Conservation (phyloP, 2,113 vertebrate species). For the Panurus biarmicus region DNA sequence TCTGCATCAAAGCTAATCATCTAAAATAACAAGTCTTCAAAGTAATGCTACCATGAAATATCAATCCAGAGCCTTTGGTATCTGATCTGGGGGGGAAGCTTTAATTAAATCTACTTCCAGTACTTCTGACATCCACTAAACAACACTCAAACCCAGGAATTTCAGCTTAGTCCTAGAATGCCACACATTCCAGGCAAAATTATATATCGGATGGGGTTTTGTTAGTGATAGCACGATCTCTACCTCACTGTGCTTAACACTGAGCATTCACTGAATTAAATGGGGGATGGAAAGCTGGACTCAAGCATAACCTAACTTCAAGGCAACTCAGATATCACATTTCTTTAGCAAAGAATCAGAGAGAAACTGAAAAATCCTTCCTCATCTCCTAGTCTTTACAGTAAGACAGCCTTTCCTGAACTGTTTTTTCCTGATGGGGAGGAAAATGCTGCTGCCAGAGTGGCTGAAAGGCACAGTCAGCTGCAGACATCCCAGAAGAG, state of each 20-base stretch:
- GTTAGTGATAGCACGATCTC: background rate
- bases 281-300: background rate
- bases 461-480: background rate
- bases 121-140: background rate
- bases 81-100: background rate
- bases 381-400: background rate
- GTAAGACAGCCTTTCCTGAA: background rate
- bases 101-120: background rate
- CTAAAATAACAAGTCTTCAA: slow-evolving; percentile 10
- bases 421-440: background rate
- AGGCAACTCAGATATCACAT: background rate
- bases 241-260: background rate
- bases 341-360: background rate
- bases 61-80: background rate
- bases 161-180: background rate
- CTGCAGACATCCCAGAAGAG: background rate
- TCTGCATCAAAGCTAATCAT: background rate
- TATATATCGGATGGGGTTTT: background rate
- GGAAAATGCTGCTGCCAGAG: background rate
- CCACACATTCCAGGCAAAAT: background rate
- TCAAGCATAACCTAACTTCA: background rate
- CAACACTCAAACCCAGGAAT: background rate
- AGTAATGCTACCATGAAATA: background rate
- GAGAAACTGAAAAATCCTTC: background rate
- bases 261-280: background rate